phyloP scores from a whole-genome alignment of 2,113 vertebrate genomes.

The Benitochromis conjunctus region DNA sequence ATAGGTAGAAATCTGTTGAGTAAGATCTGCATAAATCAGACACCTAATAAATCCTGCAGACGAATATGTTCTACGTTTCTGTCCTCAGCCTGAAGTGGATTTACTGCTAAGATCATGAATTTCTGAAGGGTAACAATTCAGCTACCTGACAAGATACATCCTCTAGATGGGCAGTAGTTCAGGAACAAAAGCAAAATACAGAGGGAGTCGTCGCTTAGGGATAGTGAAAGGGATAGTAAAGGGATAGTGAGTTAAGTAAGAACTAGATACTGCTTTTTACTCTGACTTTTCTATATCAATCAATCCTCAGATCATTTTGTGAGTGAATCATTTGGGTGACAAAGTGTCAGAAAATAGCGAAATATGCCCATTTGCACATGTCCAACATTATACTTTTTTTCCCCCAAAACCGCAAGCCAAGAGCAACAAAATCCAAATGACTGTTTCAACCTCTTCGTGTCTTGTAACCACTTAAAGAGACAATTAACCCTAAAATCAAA shows the following conservation, averaged over 20 bases:
- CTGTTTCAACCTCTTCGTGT: neutral
- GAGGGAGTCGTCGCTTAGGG: neutral
- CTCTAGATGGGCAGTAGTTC: neutral
- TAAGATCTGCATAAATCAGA: slow-evolving; percentile 46
- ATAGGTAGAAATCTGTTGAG: slow-evolving; percentile 17
- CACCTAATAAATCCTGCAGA: slow-evolving; percentile 37
- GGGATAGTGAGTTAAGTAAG: neutral
- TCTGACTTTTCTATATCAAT: neutral
- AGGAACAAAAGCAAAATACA: slow-evolving; percentile 21
- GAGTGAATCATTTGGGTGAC: neutral
- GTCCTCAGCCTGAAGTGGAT: slow-evolving; percentile 6
- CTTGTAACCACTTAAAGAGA: neutral
- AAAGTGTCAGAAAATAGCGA: neutral
- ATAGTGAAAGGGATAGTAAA: too few relatives aligned
- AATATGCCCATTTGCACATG: neutral
- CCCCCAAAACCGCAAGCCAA: neutral
- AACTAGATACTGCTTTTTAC: neutral
- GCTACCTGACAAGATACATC: slow-evolving; percentile 37
- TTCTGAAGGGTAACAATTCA: slow-evolving; percentile 31
- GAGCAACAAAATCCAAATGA: neutral
- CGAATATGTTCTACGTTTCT: slow-evolving; percentile 35
- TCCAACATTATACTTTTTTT: neutral
- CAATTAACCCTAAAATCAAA: neutral
- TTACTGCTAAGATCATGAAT: slow-evolving; percentile 40
- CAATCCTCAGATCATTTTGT: neutral